Base-by-base conservation (phyloP, 2,113 vertebrate species). In the Apteryx owenii region DNA sequence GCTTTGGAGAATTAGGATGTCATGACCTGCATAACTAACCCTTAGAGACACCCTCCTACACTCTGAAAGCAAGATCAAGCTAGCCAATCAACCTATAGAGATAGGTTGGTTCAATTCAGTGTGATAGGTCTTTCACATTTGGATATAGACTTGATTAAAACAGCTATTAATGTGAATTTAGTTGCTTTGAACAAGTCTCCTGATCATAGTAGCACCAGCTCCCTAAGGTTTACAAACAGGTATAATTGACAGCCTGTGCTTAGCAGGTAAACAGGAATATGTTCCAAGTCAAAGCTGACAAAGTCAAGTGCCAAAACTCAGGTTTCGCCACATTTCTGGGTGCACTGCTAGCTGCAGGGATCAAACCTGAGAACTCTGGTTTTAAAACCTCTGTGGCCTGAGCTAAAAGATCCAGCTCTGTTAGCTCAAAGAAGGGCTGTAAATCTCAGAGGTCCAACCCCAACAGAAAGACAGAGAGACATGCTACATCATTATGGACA, bases 121-220 rank as follows among this genome's bases (percentile, higher is more conserved):
- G n/a, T 0, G 0, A 11, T 5, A 83, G 48, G 29, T 53, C 50
- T 72, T 81, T 44, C 53, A 6, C 12, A 6, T 1, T 36, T 33
- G 29, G 50, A 12, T 5, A 19, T 28, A 38, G 71, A 40, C 28
- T 21, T 44, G 23, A 50, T 81, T 20, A 54, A 73, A 88, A 44
- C 1, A 85, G 83, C 78, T 28, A 44, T 31, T 33, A 14, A 19
- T 33, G 42, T 42, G 65, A 54, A 31, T 46, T 20, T 68, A 28
- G 13, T 38, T 76, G 65, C 19, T 31, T 17, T 54, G 42, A 54
- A 61, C 21, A 51, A 51, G 79, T n/a, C 53, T 87, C 18, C 86
- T 77, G 71, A 48, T 25, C 40, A 9, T 19, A 7, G 29, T 9
- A 54, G 33, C 72, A 46, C 79, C 33, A 81, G 1, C 15, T 85